Evolutionary conservation across 1,140 invertebrate species (phyloP).

Genomic region (Pentalonia nigronervosa): DNA sequence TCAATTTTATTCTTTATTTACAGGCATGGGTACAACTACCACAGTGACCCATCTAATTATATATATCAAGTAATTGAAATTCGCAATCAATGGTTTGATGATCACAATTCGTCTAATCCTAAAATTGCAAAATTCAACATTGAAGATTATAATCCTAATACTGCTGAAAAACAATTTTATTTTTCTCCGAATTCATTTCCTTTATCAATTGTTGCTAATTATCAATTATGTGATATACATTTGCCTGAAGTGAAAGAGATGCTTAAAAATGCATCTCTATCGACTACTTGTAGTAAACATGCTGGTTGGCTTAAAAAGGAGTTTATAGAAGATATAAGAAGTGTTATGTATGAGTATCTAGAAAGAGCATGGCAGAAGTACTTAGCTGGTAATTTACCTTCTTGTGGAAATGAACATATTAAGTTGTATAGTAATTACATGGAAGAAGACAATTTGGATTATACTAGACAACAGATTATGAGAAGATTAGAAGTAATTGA

Average conservation of each 20-base stretch:
- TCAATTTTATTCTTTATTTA: background rate
- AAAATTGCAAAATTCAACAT: slow-evolving; percentile 30
- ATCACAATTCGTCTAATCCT: slow-evolving; percentile 33
- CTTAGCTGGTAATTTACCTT: slow-evolving; percentile 36
- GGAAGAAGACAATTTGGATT: slow-evolving; percentile 54
- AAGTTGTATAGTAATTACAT: slow-evolving; percentile 48
- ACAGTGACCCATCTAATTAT: slow-evolving; percentile 52
- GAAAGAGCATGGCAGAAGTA: slow-evolving; percentile 54
- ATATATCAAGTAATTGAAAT: slow-evolving; percentile 52
- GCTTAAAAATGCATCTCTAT: slow-evolving; percentile 50
- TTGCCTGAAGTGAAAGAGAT: slow-evolving; percentile 52
- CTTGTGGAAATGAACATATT: slow-evolving; percentile 25
- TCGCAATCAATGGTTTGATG: slow-evolving; percentile 47
- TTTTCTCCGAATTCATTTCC: slow-evolving; percentile 54
- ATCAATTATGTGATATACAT: slow-evolving; percentile 55
- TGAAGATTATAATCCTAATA: slow-evolving; percentile 44
- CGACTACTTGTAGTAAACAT: slow-evolving; percentile 39
- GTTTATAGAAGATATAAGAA: slow-evolving; percentile 43
- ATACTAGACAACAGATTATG: slow-evolving; percentile 45
- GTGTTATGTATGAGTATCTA: slow-evolving; percentile 45
- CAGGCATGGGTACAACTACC: slow-evolving; percentile 51
- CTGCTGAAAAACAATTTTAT: slow-evolving; percentile 56
- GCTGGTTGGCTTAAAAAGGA: slow-evolving; percentile 49
- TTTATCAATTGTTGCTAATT: slow-evolving; percentile 52
- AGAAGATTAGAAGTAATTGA: slow-evolving; percentile 33